phyloP scores from a whole-genome alignment of 2,888 invertebrate species.

The Phyllotreta striolata region DNA sequence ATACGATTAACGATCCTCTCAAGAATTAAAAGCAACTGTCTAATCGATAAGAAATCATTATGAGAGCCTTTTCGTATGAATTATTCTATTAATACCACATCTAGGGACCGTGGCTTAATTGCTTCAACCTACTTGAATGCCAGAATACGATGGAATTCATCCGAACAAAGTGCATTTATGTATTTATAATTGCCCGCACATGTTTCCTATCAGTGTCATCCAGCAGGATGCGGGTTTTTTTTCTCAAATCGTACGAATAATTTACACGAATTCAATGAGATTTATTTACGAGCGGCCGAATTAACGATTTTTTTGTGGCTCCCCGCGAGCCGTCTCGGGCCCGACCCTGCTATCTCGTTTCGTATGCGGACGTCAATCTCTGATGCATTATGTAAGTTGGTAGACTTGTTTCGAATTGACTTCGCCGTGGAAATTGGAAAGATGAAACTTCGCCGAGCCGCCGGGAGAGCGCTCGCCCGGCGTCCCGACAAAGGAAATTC shows the following conservation, averaged over 20 bases:
- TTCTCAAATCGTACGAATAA: background rate
- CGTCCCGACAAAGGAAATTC: slow-evolving; percentile 38
- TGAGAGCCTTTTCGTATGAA: slow-evolving; percentile 4
- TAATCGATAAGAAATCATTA: too few relatives aligned
- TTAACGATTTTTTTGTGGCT: too few relatives aligned
- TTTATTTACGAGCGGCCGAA: too few relatives aligned
- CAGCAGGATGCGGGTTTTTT: slow-evolving; percentile 1
- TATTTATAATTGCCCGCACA: slow-evolving; percentile 10
- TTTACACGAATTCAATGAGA: too few relatives aligned
- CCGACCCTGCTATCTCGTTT: slow-evolving; percentile 39
- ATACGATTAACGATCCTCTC: too few relatives aligned
- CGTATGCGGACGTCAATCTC: slow-evolving; percentile 46
- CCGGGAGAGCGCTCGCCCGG: slow-evolving; percentile 12
- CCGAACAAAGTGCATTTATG: slow-evolving; percentile 14
- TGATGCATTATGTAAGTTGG: slow-evolving; percentile 51
- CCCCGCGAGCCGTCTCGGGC: too few relatives aligned
- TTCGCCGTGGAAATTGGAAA: slow-evolving; percentile 43
- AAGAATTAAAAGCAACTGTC: too few relatives aligned
- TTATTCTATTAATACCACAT: slow-evolving; percentile 15
- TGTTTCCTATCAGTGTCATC: slow-evolving; percentile 14
- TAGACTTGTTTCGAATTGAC: slow-evolving; percentile 39
- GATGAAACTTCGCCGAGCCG: slow-evolving; percentile 35
- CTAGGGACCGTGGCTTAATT: background rate
- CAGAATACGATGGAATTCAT: background rate
- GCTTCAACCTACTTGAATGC: slow-evolving; percentile 11